Conservation (phyloP, 1,140 invertebrate species). For the Drosophila mojavensis region DNA sequence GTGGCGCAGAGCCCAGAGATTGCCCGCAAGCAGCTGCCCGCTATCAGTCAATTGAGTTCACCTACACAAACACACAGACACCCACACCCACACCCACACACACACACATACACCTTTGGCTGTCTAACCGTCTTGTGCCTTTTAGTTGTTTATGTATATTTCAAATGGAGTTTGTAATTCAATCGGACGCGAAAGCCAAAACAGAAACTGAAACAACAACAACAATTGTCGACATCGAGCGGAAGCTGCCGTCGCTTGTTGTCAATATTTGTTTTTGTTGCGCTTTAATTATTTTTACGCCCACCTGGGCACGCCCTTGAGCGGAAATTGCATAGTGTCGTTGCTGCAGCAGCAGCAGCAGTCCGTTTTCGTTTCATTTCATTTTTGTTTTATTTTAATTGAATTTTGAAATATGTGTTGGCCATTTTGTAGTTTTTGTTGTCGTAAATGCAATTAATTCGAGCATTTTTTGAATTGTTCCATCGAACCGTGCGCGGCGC, state of each 20-base stretch:
- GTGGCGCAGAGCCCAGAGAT: not conserved
- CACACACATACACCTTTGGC: slow-evolving; percentile 2
- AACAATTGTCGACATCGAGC: slow-evolving; percentile 19
- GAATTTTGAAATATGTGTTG: slow-evolving; percentile 78
- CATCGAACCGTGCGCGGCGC: slow-evolving; percentile 37
- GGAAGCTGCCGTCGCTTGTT: slow-evolving; percentile 36
- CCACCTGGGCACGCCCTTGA: slow-evolving; percentile 68
- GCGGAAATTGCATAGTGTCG: slow-evolving; percentile 75
- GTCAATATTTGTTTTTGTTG: slow-evolving; percentile 62
- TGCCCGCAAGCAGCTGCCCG: slow-evolving; percentile 2
- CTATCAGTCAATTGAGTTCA: slow-evolving; percentile 8
- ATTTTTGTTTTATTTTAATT: slow-evolving; percentile 80
- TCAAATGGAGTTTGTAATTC: slow-evolving; percentile 35
- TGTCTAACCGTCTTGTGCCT: slow-evolving; percentile 7
- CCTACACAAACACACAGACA: not conserved
- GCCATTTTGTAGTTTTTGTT: slow-evolving; percentile 32
- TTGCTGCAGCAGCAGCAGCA: slow-evolving; percentile 22
- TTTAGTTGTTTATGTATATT: not conserved
- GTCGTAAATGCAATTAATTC: slow-evolving; percentile 77
- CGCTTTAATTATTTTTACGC: slow-evolving; percentile 77
- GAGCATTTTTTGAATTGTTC: slow-evolving; percentile 71
- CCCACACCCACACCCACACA: not conserved
- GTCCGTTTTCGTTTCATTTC: slow-evolving; percentile 32
- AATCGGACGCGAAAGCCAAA: slow-evolving; percentile 45
- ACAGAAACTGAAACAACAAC: slow-evolving; percentile 13